A percentile compares a stretch with the other conserved stretches of the same genome.
phyloP scores from a whole-genome alignment of 2,113 vertebrate genomes.

The Carassius auratus region DNA sequence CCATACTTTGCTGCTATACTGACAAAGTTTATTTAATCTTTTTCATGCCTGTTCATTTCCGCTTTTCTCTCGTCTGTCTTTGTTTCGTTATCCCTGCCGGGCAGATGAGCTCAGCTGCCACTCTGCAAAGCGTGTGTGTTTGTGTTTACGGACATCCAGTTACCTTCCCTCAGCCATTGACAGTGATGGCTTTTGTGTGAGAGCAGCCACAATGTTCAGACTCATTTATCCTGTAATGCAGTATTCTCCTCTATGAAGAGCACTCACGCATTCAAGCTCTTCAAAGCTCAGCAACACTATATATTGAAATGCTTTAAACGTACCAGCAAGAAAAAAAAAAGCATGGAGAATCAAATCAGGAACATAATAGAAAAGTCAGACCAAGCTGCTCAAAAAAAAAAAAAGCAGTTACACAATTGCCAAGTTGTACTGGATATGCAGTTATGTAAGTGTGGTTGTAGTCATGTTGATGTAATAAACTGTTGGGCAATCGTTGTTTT shows the following conservation, averaged over 20 bases:
- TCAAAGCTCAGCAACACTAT: constrained; percentile 27
- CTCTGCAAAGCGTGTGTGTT: constrained; percentile 32
- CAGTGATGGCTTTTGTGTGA: constrained; percentile 15
- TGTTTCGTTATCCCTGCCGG: constrained; percentile 30
- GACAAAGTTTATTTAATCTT: constrained; percentile 10
- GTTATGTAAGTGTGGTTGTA: not conserved
- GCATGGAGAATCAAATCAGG: constrained; percentile 9
- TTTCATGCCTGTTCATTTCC: not conserved
- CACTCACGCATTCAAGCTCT: constrained; percentile 19
- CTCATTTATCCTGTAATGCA: constrained; percentile 22
- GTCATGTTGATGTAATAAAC: not conserved
- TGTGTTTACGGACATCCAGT: constrained; percentile 21
- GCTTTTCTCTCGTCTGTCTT: not conserved
- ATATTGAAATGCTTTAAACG: constrained; percentile 31
- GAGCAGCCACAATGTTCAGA: constrained; percentile 15
- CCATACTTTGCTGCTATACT: not conserved
- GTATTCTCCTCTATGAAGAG: constrained; percentile 26
- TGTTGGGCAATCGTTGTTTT: too few species aligned
- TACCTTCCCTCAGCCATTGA: constrained; percentile 25
- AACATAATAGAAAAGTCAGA: not conserved
- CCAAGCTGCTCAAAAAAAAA: too few species aligned
- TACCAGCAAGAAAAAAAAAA: not conserved
- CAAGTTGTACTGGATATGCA: not conserved
- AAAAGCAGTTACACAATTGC: not conserved
- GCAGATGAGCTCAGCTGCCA: constrained; percentile 47